A percentile compares a stretch with the other conserved stretches of the same genome.
Evolutionary conservation across 2,888 invertebrate species (phyloP).

Genomic region (Isoperla grammatica): DNA sequence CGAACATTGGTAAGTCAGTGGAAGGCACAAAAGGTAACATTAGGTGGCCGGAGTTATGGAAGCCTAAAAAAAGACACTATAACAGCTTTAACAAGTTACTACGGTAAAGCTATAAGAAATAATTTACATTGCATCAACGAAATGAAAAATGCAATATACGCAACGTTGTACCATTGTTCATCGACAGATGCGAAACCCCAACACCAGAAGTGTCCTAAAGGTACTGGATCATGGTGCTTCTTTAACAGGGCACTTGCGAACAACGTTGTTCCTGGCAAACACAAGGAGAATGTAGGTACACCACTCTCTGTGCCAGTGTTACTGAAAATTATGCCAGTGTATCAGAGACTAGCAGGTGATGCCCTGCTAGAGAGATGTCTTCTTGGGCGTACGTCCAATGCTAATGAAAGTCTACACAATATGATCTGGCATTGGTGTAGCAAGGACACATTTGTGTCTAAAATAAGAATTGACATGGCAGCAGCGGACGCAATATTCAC

Average conservation of each 20-base stretch:
- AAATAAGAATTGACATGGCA: background rate
- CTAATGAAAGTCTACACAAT: slow-evolving; percentile 25
- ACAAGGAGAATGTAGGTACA: slow-evolving; percentile 2
- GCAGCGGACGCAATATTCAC: background rate
- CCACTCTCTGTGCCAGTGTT: slow-evolving; percentile 13
- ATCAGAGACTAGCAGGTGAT: slow-evolving; percentile 20
- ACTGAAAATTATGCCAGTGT: slow-evolving; percentile 22
- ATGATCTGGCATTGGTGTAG: slow-evolving; percentile 23
- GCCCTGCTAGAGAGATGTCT: slow-evolving; percentile 17
- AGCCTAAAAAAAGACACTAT: too few relatives aligned
- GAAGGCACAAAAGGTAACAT: slow-evolving; percentile 10
- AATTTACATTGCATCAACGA: slow-evolving; percentile 27
- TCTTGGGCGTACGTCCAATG: slow-evolving; percentile 21
- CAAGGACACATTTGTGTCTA: background rate
- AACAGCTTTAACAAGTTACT: too few relatives aligned
- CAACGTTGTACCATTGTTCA: slow-evolving; percentile 32
- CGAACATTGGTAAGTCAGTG: slow-evolving; percentile 6
- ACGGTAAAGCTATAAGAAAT: slow-evolving; percentile 1
- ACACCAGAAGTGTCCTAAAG: slow-evolving; percentile 31
- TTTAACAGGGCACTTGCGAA: slow-evolving; percentile 26
- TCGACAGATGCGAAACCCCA: slow-evolving; percentile 33
- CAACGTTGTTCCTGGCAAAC: slow-evolving; percentile 9
- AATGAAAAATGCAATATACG: slow-evolving; percentile 32
- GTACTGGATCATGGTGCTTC: slow-evolving; percentile 30
- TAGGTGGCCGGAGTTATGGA: slow-evolving; percentile 15